phyloP scores from a whole-genome alignment of 2,113 vertebrate genomes.

The Vimba vimba region DNA sequence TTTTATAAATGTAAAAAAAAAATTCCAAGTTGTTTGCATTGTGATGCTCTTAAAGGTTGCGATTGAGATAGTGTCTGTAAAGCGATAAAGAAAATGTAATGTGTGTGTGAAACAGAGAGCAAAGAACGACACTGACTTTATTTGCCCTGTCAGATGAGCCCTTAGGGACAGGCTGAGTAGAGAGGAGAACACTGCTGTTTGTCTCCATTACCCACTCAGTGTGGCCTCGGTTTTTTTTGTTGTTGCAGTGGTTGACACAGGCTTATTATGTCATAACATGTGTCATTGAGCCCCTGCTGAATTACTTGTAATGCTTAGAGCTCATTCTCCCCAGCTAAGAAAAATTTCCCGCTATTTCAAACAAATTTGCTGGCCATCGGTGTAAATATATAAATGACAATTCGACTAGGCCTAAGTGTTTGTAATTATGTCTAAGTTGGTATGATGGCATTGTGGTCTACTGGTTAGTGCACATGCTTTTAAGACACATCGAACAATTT shows the following conservation, averaged over 20 bases:
- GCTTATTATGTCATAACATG: slow-evolving; percentile 27
- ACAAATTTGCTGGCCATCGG: background rate
- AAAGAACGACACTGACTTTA: slow-evolving; percentile 56
- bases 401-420: background rate
- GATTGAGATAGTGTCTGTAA: background rate
- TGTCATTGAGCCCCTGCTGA: slow-evolving; percentile 16
- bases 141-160: slow-evolving; percentile 65
- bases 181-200: slow-evolving; percentile 59
- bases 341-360: background rate
- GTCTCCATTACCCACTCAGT: slow-evolving; percentile 60
- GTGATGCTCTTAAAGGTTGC: slow-evolving; percentile 3
- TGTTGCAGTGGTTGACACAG: slow-evolving; percentile 15
- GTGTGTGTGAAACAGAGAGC: slow-evolving; percentile 36
- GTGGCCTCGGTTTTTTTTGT: slow-evolving; percentile 3
- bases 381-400: background rate
- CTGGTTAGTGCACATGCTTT: too few relatives aligned
- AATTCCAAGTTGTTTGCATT: background rate
- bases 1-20: too few relatives aligned
- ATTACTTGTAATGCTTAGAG: background rate
- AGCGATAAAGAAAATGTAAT: background rate
- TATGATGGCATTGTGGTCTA: too few relatives aligned
- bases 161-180: slow-evolving; percentile 56
- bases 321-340: background rate
- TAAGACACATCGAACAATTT: too few relatives aligned
- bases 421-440: background rate